These are phyloP conservation scores for Hemichromis elongatus DNA, from an alignment of 2,113 vertebrate genomes.

Conservation along the genomic window DNA sequence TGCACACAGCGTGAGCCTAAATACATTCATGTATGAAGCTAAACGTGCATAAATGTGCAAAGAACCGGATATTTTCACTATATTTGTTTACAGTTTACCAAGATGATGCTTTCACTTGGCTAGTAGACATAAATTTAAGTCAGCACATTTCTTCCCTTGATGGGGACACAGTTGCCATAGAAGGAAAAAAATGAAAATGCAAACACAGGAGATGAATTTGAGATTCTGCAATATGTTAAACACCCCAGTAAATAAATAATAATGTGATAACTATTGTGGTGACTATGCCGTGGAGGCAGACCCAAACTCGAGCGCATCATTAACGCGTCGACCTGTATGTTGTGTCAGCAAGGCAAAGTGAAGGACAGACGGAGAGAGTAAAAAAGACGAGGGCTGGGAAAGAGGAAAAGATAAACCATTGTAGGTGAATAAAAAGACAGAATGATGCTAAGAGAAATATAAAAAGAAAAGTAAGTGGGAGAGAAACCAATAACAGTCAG, in stretches of 20 bases:
- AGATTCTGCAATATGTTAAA: constrained; percentile 30
- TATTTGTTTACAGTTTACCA: constrained; percentile 1
- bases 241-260: constrained; percentile 29
- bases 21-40: background rate
- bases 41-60: background rate
- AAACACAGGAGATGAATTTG: constrained; percentile 11
- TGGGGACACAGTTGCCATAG: background rate
- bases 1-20: background rate
- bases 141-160: background rate
- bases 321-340: constrained; percentile 8
- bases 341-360: background rate
- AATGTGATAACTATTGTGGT: constrained; percentile 23
- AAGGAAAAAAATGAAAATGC: background rate
- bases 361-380: background rate
- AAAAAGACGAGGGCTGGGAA: background rate
- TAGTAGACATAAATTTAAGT: background rate
- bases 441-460: background rate
- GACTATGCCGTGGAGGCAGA: constrained; percentile 20
- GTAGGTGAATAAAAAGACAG: background rate
- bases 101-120: background rate
- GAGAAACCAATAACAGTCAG: background rate
- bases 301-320: constrained; percentile 17
- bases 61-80: background rate
- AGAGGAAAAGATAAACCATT: background rate
- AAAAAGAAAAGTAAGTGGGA: background rate